Evolutionary conservation across 1,140 invertebrate genomes (phyloP), one percentile per base, ranked within the genome.

Genomic region (Papilio polytes): DNA sequence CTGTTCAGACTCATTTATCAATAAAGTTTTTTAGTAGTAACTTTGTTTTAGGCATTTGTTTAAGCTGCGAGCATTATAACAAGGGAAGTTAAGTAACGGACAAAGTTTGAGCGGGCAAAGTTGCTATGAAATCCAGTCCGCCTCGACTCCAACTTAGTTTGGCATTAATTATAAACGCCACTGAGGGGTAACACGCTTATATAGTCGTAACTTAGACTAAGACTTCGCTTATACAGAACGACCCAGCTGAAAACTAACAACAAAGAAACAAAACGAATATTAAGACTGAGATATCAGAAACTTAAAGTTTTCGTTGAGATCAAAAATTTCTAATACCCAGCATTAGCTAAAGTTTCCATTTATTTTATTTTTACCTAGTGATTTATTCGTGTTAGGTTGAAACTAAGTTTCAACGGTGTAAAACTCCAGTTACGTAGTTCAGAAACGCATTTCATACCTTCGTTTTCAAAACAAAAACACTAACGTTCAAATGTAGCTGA

Each of bases 121-220:
- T 74, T 74, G 44, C 41, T 74, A 74, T 74, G 73, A 74, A 74
- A 74, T 74, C 73, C 73, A 74, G 44, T 74, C 73, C 41, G 73
- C 44, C 20, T n/a, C 63, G 63, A 66, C 46, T 74, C 36, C 9
- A 74, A 74, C 73, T 74, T 74, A 74, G 44, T 74, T 74, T 46
- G 20, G 73, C 73, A 74, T 74, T 74, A 74, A 74, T 74, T 74
- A 74, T 74, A 74, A 74, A 74, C 41, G 73, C 73, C 70, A 73
- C 70, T 73, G 31, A 73, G 22, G 63, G 31, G 22, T 66, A 66
- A 66, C 63, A 31, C 63, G 63, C 22, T 66, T 66, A 66, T 66
- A 66, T 66, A 66, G 12, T 66, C 63, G 3, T 66, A 66, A 66
- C 63, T 66, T 66, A 66, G 26, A 66, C 63, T 31, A 6, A 3